A percentile compares a stretch with the other conserved stretches of the same genome.
phyloP scores from a whole-genome alignment of 2,113 vertebrate species.

The Vimba vimba region DNA sequence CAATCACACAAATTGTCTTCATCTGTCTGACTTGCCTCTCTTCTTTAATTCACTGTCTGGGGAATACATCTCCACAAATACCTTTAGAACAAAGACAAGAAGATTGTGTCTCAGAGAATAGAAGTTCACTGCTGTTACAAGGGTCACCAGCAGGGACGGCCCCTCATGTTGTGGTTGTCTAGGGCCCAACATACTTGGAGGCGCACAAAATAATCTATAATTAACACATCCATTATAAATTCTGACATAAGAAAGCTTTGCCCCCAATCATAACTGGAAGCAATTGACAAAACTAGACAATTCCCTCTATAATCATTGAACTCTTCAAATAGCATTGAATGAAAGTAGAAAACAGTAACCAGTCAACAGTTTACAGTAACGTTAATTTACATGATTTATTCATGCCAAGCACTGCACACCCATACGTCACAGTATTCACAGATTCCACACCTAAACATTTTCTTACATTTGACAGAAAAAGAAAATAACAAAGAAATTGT shows the following conservation, averaged over 20 bases:
- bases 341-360: not conserved
- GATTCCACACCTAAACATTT: not conserved
- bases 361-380: not conserved
- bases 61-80: slow-evolving; percentile 56
- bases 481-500: not conserved
- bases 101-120: slow-evolving; percentile 10
- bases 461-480: not conserved
- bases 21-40: slow-evolving; percentile 58
- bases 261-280: too few species aligned
- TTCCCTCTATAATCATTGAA: too few species aligned
- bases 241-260: not conserved
- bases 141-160: not conserved
- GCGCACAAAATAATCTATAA: not conserved
- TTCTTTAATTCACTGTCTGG: slow-evolving; percentile 48
- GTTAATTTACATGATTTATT: not conserved
- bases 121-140: slow-evolving; percentile 36
- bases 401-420: not conserved
- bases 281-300: not conserved
- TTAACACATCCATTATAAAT: not conserved
- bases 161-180: not conserved
- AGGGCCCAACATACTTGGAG: not conserved
- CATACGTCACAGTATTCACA: not conserved
- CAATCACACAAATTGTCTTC: slow-evolving; percentile 57
- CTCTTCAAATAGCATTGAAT: not conserved
- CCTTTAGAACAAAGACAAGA: slow-evolving; percentile 43